Percentiles rank a stretch among this genome's conserved stretches.
phyloP scores from a whole-genome alignment of 2,888 invertebrate genomes.

The Brenthis daphne region DNA sequence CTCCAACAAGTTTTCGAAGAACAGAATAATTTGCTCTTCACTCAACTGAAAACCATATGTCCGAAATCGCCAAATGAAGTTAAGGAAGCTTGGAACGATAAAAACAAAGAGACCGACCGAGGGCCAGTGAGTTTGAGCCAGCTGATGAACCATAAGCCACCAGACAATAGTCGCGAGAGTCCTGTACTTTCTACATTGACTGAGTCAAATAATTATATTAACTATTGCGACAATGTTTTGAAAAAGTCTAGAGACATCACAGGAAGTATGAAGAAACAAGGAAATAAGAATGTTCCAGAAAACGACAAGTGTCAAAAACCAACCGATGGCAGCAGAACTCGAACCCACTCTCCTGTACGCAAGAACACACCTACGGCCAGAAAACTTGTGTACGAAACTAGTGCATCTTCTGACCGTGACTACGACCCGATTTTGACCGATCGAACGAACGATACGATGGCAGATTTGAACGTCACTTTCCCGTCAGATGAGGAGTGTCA shows the following conservation, averaged over 20 bases:
- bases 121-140: conserved; percentile 75
- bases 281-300: conserved; percentile 18
- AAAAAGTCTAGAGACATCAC: conserved; percentile 68
- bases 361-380: conserved; percentile 52
- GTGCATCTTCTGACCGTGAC: conserved; percentile 60
- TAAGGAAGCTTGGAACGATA: conserved; percentile 69
- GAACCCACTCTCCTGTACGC: conserved; percentile 56
- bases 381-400: conserved; percentile 64
- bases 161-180: conserved; percentile 45
- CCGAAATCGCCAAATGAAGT: conserved; percentile 64
- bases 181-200: conserved; percentile 58
- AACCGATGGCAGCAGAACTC: conserved; percentile 51
- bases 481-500: conserved; percentile 65
- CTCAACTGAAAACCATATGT: conserved; percentile 70
- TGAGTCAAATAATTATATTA: conserved; percentile 64
- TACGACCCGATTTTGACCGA: conserved; percentile 68
- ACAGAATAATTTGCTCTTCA: conserved; percentile 83
- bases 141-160: conserved; percentile 60
- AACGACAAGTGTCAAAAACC: conserved; percentile 43
- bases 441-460: conserved; percentile 77
- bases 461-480: conserved; percentile 74
- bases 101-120: conserved; percentile 48
- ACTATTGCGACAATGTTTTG: conserved; percentile 62
- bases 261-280: conserved; percentile 58
- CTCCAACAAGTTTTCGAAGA: conserved; percentile 85